These are phyloP conservation scores for Hippocampus abdominalis DNA, from an alignment of 2,113 vertebrate species.

Conservation along the genomic window DNA sequence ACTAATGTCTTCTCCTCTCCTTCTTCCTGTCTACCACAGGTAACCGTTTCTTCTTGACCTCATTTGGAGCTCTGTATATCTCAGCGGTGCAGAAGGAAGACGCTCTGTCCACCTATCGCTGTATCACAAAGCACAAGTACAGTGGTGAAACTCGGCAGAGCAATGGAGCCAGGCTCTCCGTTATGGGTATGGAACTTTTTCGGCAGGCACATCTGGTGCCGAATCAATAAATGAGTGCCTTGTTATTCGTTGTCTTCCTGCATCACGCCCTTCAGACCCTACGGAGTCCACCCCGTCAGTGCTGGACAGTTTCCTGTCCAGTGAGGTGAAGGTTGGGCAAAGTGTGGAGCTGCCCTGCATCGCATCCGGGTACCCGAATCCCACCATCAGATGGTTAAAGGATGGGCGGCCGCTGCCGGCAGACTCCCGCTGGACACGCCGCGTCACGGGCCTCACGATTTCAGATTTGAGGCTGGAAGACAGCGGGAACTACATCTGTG, in stretches of 20 bases:
- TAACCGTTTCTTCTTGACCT: slow-evolving; percentile 95
- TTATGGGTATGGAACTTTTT: slow-evolving; percentile 82
- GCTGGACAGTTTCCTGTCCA: slow-evolving; percentile 91
- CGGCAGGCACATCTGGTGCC: neutral
- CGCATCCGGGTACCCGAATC: slow-evolving; percentile 92
- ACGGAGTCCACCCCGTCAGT: slow-evolving; percentile 90
- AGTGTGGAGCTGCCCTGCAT: slow-evolving; percentile 90
- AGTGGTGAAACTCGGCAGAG: slow-evolving; percentile 97
- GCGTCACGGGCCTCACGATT: slow-evolving; percentile 86
- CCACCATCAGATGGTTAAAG: slow-evolving; percentile 92
- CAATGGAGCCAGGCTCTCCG: slow-evolving; percentile 94
- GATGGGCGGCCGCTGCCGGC: slow-evolving; percentile 88
- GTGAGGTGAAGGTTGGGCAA: slow-evolving; percentile 83
- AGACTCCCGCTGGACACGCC: slow-evolving; percentile 88
- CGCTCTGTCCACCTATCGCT: slow-evolving; percentile 96
- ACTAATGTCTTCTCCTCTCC: neutral
- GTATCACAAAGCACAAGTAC: slow-evolving; percentile 99
- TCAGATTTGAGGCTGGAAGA: slow-evolving; percentile 89
- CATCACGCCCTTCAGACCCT: slow-evolving; percentile 75
- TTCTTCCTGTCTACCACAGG: slow-evolving; percentile 72
- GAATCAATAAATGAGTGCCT: neutral
- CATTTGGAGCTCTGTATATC: slow-evolving; percentile 95
- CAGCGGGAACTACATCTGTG: slow-evolving; percentile 95
- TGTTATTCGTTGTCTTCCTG: neutral
- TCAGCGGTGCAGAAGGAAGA: slow-evolving; percentile 99